phyloP scores from a whole-genome alignment of 2,797 vertebrate species.

The Psittacula derbiana region DNA sequence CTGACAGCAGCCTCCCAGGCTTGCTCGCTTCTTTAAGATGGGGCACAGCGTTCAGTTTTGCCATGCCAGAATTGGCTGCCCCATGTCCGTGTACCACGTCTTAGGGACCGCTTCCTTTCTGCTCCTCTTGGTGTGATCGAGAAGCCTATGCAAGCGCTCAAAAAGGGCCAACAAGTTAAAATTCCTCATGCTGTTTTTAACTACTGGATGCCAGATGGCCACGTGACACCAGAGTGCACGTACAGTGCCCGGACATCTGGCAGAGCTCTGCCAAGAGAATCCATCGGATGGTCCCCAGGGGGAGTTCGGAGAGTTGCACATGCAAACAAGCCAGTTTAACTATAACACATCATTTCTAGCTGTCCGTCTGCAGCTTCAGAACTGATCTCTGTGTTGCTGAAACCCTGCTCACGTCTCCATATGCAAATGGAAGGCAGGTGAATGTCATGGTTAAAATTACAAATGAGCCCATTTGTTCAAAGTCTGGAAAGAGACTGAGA shows the following conservation, averaged over 20 bases:
- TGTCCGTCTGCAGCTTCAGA: background rate
- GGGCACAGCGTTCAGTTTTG: background rate
- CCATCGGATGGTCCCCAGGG: background rate
- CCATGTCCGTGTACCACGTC: background rate
- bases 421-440: background rate
- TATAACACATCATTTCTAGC: background rate
- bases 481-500: background rate
- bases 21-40: background rate
- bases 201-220: background rate
- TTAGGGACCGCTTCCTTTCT: background rate
- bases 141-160: background rate
- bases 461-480: background rate
- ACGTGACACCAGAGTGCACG: rapidly evolving
- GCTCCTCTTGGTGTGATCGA: background rate
- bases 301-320: background rate
- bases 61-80: background rate
- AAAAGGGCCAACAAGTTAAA: background rate
- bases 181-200: background rate
- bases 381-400: background rate
- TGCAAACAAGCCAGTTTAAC: background rate
- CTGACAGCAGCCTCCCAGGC: background rate
- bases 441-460: background rate
- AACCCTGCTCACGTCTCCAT: background rate
- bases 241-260: background rate
- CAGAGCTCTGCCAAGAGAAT: background rate